Evolutionary conservation across 2,113 vertebrate genomes (phyloP).

Genomic region (Meleagris gallopavo): DNA sequence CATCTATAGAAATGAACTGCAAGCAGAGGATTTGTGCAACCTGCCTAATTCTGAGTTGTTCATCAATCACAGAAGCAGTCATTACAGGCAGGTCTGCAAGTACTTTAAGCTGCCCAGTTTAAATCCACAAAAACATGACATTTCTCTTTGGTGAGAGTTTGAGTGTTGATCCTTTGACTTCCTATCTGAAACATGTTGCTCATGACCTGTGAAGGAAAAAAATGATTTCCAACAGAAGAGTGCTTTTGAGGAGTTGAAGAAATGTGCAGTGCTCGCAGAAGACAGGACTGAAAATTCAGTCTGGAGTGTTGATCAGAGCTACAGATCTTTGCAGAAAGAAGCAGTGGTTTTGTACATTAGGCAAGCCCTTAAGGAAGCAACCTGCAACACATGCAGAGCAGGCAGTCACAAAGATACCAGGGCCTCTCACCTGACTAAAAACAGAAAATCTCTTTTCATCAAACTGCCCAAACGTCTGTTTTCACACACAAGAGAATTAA

Average conservation of each 20-base stretch:
- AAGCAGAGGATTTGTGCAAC: not conserved
- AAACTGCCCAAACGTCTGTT: not conserved
- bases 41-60: not conserved
- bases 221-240: not conserved
- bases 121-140: not conserved
- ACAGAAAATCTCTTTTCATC: not conserved
- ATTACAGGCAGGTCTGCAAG: not conserved
- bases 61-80: not conserved
- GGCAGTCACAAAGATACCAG: not conserved
- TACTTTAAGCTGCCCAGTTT: not conserved
- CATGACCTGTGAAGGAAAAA: not conserved
- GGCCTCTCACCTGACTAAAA: not conserved
- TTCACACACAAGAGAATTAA: not conserved
- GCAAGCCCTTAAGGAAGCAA: not conserved
- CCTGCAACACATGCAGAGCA: not conserved
- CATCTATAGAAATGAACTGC: not conserved
- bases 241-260: not conserved
- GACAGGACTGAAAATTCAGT: not conserved
- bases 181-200: not conserved
- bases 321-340: not conserved
- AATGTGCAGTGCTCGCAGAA: not conserved
- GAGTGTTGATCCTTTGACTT: not conserved
- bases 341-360: not conserved
- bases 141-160: not conserved
- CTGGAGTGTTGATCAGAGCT: not conserved